Evolutionary conservation across 2,888 invertebrate genomes (phyloP), one percentile per base, ranked within the genome.

Genomic region (Sarcophaga caerulescens): DNA sequence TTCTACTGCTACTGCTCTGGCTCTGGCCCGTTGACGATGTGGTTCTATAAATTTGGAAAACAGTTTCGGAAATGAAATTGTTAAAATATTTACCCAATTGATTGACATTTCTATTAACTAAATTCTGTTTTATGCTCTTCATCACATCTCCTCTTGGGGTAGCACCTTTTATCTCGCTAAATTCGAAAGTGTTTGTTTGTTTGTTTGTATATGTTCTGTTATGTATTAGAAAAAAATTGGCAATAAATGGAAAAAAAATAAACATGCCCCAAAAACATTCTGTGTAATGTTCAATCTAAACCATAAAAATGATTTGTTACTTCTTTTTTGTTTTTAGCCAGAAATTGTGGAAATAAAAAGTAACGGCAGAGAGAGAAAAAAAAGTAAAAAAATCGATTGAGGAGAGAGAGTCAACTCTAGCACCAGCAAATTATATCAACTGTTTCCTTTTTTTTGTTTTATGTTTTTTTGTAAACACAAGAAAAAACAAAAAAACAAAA

Each of bases 71-170:
- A 83, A 81, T 77, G 63, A 83, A 85, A 85, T 85, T 85, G 83
- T 77, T 80, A 77, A 85, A 84, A 88, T 88, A 85, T 88, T 88
- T 87, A 87, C 84, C 79, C 88, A 88, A 85, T 85, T 88, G 88
- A 88, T 88, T 88, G 88, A 85, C 87, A 85, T 87, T 88, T 88
- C 87, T 87, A 87, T 88, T 88, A 88, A 88, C 87, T 85, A 76
- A 85, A 87, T 76, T 84, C 60, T 83, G 47, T 17, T 80, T 81
- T 74, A 70, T 73, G 60, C 73, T 73, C 57, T 69, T 59, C 25
- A 60, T 35, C 68, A 52, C 47, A 45, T 60, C 44, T 47, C 45
- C 45, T 35, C 21, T 12, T 17, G 12, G 12, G 19, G 11, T 69
- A 35, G 35, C 25, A 35, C 25, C 17, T 45, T 45, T 19, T 21